A percentile compares a stretch with the other conserved stretches of the same genome.
Conservation (phyloP, 2,113 vertebrate genomes). For the Xiphophorus hellerii region DNA sequence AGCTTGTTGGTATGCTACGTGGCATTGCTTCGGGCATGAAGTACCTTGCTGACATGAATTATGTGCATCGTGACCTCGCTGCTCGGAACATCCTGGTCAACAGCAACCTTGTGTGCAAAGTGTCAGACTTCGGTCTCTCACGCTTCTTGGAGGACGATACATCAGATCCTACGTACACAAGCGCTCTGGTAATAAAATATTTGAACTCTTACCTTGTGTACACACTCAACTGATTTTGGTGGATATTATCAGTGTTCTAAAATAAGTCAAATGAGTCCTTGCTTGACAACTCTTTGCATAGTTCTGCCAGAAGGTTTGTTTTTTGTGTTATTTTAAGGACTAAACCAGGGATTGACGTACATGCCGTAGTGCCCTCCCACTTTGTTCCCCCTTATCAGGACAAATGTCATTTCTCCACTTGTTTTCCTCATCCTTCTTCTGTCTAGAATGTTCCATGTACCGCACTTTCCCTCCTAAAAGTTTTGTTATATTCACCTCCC, state of each 20-base stretch:
- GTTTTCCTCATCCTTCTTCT: slow-evolving; percentile 40
- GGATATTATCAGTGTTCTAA: background rate
- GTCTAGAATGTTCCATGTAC: slow-evolving; percentile 32
- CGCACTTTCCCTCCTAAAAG: slow-evolving; percentile 40
- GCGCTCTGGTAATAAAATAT: slow-evolving; percentile 87
- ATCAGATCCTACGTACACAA: slow-evolving; percentile 97
- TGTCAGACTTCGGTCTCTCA: slow-evolving; percentile 96
- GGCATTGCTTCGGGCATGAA: slow-evolving; percentile 98
- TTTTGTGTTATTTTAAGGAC: slow-evolving; percentile 15
- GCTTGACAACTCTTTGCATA: background rate
- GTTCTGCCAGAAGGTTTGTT: slow-evolving; percentile 6
- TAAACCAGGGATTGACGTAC: background rate
- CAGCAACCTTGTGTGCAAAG: slow-evolving; percentile 99
- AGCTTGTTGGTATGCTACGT: slow-evolving; percentile 96
- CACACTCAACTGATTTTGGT: background rate
- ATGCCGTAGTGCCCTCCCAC: slow-evolving; percentile 7
- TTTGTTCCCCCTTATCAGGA: slow-evolving; percentile 21
- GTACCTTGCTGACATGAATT: slow-evolving; percentile 98
- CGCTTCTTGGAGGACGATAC: slow-evolving; percentile 97
- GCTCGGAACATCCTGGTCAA: slow-evolving; percentile 98
- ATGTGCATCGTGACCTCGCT: slow-evolving; percentile 95
- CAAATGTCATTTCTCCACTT: slow-evolving; percentile 39
- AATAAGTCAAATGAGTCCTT: background rate
- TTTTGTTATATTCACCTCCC: slow-evolving; percentile 51
- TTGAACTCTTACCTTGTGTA: background rate